These are phyloP conservation scores for Chelon auratus DNA, from an alignment of 2,797 vertebrate species.

Conservation along the genomic window DNA sequence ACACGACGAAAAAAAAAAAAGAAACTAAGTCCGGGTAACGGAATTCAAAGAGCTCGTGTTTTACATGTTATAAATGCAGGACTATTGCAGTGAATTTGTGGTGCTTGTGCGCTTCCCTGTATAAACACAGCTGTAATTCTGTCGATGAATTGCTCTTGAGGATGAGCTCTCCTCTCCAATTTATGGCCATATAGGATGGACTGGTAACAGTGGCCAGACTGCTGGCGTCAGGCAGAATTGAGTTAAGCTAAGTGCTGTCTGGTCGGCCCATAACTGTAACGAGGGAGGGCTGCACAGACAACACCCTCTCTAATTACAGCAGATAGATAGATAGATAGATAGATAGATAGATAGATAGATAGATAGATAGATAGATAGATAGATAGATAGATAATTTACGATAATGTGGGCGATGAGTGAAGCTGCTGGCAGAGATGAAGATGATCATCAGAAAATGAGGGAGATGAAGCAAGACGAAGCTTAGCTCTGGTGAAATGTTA, in stretches of 20 bases:
- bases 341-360: constrained; percentile 15
- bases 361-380: constrained; percentile 5
- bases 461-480: not conserved
- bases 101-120: constrained; percentile 27
- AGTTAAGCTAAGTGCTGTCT: constrained; percentile 79
- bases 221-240: constrained; percentile 73
- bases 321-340: constrained; percentile 31
- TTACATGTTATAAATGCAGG: constrained; percentile 31
- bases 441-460: not conserved
- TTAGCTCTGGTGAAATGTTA: not conserved
- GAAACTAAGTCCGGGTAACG: constrained; percentile 17
- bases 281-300: constrained; percentile 39
- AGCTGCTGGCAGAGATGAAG: constrained; percentile 3
- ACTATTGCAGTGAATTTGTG: constrained; percentile 39
- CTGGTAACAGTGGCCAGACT: constrained; percentile 72
- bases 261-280: constrained; percentile 51
- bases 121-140: constrained; percentile 41
- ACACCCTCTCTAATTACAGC: constrained; percentile 50
- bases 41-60: constrained; percentile 30
- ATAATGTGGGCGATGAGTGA: not conserved
- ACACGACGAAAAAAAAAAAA: constrained; percentile 2
- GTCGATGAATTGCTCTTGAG: constrained; percentile 31
- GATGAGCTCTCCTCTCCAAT: constrained; percentile 41
- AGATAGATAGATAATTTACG: constrained; percentile 19
- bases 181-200: constrained; percentile 61